A percentile compares a stretch with the other conserved stretches of the same genome.
Evolutionary conservation across 2,888 invertebrate species (phyloP).

Genomic region (Synanthedon andrenaeformis): DNA sequence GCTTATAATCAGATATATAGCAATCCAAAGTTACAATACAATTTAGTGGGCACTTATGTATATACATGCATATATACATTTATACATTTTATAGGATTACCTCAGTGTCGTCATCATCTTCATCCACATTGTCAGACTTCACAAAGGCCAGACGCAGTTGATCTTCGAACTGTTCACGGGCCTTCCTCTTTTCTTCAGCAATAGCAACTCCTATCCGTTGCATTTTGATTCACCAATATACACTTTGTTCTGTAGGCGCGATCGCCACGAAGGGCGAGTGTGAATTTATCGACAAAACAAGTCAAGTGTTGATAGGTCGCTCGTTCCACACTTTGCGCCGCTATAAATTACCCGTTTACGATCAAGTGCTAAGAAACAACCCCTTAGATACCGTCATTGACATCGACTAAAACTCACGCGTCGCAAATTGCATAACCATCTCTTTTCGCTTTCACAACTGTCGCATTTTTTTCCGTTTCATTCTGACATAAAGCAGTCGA

Average conservation of each 20-base stretch:
- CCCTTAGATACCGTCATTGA: neutral
- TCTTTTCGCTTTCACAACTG: no score
- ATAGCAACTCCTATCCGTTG: constrained; percentile 21
- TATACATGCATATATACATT: no score
- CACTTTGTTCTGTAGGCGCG: neutral
- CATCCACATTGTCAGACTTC: constrained; percentile 43
- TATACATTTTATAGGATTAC: constrained; percentile 16
- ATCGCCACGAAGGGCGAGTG: constrained; percentile 20
- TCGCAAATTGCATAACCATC: no score
- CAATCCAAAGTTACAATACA: no score
- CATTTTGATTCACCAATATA: neutral
- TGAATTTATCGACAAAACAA: constrained; percentile 61
- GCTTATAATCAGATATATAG: no score
- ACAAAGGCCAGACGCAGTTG: constrained; percentile 52
- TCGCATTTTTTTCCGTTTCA: no score
- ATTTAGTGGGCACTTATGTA: no score
- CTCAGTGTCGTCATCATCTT: constrained; percentile 53
- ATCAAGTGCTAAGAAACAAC: neutral
- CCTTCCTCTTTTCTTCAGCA: constrained; percentile 30
- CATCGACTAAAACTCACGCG: no score
- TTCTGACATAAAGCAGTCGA: no score
- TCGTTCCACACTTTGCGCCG: constrained; percentile 3
- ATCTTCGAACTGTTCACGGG: constrained; percentile 55
- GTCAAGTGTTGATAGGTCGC: constrained; percentile 25
- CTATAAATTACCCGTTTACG: neutral